A percentile compares a stretch with the other conserved stretches of the same genome.
phyloP scores from a whole-genome alignment of 2,797 vertebrate genomes.

The Lepus townsendii region DNA sequence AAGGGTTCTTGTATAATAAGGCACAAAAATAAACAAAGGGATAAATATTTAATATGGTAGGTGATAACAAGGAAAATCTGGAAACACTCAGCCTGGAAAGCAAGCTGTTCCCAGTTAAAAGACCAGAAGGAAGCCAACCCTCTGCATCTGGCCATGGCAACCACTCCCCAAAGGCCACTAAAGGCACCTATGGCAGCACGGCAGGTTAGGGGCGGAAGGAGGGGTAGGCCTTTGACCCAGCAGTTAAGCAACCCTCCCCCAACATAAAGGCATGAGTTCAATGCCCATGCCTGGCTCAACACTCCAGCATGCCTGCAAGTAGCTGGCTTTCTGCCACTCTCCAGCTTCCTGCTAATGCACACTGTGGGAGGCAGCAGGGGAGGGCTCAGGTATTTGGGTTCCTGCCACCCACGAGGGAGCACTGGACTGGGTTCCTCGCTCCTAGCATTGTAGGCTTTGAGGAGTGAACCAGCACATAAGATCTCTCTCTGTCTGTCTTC shows the following conservation, averaged over 20 bases:
- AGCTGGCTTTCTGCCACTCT: too few species aligned
- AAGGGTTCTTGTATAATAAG: constrained; percentile 14
- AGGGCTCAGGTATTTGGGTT: too few species aligned
- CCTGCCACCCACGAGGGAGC: too few species aligned
- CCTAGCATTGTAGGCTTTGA: too few species aligned
- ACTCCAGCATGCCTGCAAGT: background rate
- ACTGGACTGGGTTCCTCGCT: too few species aligned
- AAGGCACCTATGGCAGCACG: background rate
- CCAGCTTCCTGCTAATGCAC: too few species aligned
- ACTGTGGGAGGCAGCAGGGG: too few species aligned
- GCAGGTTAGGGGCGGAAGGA: background rate
- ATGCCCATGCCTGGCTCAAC: too few species aligned
- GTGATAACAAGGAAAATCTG: background rate
- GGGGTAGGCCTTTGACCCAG: too few species aligned
- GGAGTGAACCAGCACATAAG: too few species aligned
- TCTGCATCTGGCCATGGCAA: background rate
- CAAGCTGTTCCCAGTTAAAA: background rate
- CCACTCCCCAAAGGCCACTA: background rate
- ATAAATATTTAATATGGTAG: constrained; percentile 14
- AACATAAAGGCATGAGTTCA: background rate
- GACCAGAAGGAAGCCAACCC: background rate
- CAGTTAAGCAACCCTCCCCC: too few species aligned
- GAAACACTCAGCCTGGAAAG: background rate
- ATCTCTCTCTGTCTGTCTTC: too few species aligned
- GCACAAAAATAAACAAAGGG: background rate